Percentiles rank a stretch among this genome's conserved stretches.
Conservation (phyloP, 53 echinoderm and acorn worm genomes). For the Patiria pectinifera region DNA sequence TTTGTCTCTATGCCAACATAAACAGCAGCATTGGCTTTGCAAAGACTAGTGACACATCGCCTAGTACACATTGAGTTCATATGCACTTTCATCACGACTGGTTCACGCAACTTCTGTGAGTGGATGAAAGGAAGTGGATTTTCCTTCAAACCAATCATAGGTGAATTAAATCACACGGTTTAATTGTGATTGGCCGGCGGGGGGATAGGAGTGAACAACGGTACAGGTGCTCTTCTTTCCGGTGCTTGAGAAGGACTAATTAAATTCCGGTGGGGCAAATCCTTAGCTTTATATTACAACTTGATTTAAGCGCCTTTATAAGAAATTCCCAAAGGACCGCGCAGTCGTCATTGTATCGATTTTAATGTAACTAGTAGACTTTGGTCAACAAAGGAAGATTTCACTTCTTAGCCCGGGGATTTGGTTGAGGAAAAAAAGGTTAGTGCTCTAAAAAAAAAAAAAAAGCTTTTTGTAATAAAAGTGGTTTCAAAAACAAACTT, state of each 20-base stretch:
- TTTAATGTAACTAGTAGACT: too few species aligned
- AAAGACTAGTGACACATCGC: background rate
- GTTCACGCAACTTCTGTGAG: background rate
- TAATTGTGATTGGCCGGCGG: constrained; percentile 42
- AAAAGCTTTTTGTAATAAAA: background rate
- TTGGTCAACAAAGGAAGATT: too few species aligned
- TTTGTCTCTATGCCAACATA: background rate
- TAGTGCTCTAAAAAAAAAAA: background rate
- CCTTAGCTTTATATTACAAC: constrained; percentile 4
- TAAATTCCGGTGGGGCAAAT: constrained; percentile 13
- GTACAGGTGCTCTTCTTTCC: constrained; percentile 32
- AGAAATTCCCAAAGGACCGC: background rate
- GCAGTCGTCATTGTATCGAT: background rate
- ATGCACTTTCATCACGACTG: constrained; percentile 20
- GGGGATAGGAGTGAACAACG: background rate
- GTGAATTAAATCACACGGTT: constrained; percentile 56
- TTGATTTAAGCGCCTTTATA: background rate
- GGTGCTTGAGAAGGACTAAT: constrained; percentile 29
- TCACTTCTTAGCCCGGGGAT: background rate
- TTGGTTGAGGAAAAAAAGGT: background rate
- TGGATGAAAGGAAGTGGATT: constrained; percentile 12
- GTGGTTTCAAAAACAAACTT: too few species aligned
- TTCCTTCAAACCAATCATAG: constrained; percentile 39
- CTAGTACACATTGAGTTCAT: background rate
- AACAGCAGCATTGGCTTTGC: background rate